Percentiles rank a stretch among this genome's conserved stretches.
Conservation (phyloP, 2,888 invertebrate species). For the Euproctis similis region DNA sequence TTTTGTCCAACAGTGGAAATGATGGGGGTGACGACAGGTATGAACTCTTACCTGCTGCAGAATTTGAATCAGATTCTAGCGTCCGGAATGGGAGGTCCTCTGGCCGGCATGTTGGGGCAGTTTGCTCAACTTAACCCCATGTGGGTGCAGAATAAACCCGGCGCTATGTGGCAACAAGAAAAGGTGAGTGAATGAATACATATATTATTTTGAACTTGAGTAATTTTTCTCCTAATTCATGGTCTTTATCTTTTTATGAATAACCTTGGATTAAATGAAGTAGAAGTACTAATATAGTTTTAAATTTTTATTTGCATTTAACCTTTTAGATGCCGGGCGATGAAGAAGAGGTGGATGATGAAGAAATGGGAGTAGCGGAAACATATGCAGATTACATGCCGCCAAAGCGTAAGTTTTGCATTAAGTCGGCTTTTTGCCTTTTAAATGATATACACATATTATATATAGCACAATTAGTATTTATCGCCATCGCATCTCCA, state of each 20-base stretch:
- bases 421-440: too few relatives aligned
- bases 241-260: too few relatives aligned
- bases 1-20: constrained; percentile 75
- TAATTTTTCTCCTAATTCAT: too few relatives aligned
- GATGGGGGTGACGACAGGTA: constrained; percentile 77
- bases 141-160: constrained; percentile 41
- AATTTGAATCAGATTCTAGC: constrained; percentile 67
- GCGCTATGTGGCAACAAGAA: constrained; percentile 43
- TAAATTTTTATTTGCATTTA: too few relatives aligned
- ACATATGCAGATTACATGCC: constrained; percentile 99
- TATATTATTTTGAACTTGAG: neutral
- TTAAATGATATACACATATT: too few relatives aligned
- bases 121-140: constrained; percentile 36
- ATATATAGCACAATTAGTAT: neutral
- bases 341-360: constrained; percentile 92
- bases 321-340: constrained; percentile 65
- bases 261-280: too few relatives aligned
- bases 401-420: constrained; percentile 85
- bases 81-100: constrained; percentile 63
- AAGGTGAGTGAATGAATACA: constrained; percentile 33
- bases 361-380: constrained; percentile 98
- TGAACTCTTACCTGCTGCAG: constrained; percentile 70
- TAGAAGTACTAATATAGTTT: too few relatives aligned
- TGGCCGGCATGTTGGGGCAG: constrained; percentile 58
- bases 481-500: too few relatives aligned